Base-by-base conservation (phyloP, 2,888 invertebrate species). In the Chymomyza amoena region DNA sequence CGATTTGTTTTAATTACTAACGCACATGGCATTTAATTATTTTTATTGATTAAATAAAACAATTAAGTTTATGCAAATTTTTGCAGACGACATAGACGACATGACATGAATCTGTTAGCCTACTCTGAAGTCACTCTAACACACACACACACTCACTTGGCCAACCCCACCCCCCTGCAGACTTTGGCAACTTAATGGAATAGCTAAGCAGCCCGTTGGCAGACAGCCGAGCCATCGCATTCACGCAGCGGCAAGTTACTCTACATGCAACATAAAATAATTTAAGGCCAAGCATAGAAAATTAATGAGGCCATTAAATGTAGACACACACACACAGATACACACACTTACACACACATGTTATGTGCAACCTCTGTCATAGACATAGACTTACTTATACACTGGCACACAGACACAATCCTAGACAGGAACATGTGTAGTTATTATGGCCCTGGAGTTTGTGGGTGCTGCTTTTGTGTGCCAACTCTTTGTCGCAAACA, bases 21-120 rank as follows among this genome's bases (percentile, higher is more conserved):
- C 88, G 87, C 84, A 86, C 83, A 87, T 87, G 88, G 83, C 77
- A 87, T 88, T 85, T 81, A 83, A 87, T 85, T 87, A 87, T 87
- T 87, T 83, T 88, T 88, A 87, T 87, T 88, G 87, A 87, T 85
- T 87, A 88, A 87, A 88, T 87, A 87, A 87, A 87, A 87, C 87
- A 88, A 87, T 87, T 88, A 87, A 83, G 84, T 83, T 87, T 85
- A 88, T 88, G 89, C 80, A 85, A 87, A 87, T 87, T 76, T 80
- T 80, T 78, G 75, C 68, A 66, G 72, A 70, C 66, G 64, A 70
- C 76, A 25, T 20, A 72, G 65, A 54, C 54, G 56, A 25, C 62
- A 18, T 69, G 60, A 69, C 51, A 52, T 61, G 39, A 45, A 45
- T 45, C 39, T 45, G 13, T 10, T 13, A 45, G 13, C 39, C 39